Evolutionary conservation across 2,113 vertebrate genomes (phyloP), one percentile per base, ranked within the genome.

Genomic region (Pollimyrus isidori): DNA sequence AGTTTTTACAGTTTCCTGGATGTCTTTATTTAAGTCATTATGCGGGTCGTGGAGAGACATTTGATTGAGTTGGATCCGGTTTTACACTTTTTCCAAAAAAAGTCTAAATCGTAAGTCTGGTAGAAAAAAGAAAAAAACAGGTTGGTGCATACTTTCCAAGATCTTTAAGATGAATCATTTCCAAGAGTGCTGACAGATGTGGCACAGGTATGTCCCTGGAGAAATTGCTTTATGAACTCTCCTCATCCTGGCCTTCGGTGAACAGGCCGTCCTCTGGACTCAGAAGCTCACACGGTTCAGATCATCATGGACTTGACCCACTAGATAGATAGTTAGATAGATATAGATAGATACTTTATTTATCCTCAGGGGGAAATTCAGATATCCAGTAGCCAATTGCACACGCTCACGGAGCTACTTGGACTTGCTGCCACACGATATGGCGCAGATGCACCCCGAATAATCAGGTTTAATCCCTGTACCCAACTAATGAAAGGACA

Each of bases 151-250:
- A 46, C 19, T 84, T 46, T 84, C 73, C 35, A 19, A 42, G 73
- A 80, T 80, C 35, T 80, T 80, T 80, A 42, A 42, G 15, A 80
- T 80, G 73, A 80, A 42, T 80, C 19, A 80, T 80, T 80, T 80
- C n/a, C n/a, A n/a, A n/a, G 42, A 80, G 35, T 80, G 73, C 35
- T 80, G 73, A 80, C 73, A 42, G 35, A 80, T 15, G 39, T 42
- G 73, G 30, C 73, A 42, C 73, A 42, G 86, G 39, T 39, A 45
- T 23, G 17, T 45, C 50, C 42, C 23, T 19, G 86, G 49, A 69
- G n/a, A 93, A 93, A 80, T 76, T 35, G 35, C 69, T 15, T 39
- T 26, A 39, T 13, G 69, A 7, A 5, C n/a, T 11, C 69, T 17
- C 65, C 65, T 5, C 13, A 3, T 39, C 15, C 35, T 80, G 11